Evolutionary conservation across 2,888 invertebrate species (phyloP).

Genomic region (Cataglyphis livida): DNA sequence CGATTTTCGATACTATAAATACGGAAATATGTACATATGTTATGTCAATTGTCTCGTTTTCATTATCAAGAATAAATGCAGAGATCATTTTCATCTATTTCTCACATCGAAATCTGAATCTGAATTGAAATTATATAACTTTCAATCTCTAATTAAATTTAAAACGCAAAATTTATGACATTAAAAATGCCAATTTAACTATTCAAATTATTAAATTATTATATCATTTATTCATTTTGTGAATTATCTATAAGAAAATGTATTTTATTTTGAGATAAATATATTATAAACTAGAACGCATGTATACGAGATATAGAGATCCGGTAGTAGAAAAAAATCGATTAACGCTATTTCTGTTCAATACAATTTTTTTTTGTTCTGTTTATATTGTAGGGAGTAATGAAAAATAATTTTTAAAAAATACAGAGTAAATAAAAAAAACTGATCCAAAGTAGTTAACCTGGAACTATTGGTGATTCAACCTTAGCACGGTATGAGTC

Average conservation of each 20-base stretch:
- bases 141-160: background rate
- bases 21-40: background rate
- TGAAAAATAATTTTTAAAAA: slow-evolving; percentile 16
- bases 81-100: background rate
- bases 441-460: slow-evolving; percentile 22
- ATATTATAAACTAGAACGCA: background rate
- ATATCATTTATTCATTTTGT: background rate
- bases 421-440: background rate
- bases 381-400: background rate
- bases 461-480: slow-evolving; percentile 7
- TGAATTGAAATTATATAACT: background rate
- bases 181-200: background rate
- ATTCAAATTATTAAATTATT: background rate
- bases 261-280: slow-evolving; percentile 9
- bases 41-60: background rate
- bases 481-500: slow-evolving; percentile 10
- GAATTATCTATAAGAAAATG: background rate
- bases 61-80: background rate
- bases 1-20: background rate
- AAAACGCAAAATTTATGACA: background rate
- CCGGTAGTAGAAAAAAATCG: background rate
- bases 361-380: background rate
- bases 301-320: background rate
- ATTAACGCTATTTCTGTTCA: background rate
- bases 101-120: background rate